Conservation (phyloP, 2,797 vertebrate species). For the Phrynocephalus guinanensis region DNA sequence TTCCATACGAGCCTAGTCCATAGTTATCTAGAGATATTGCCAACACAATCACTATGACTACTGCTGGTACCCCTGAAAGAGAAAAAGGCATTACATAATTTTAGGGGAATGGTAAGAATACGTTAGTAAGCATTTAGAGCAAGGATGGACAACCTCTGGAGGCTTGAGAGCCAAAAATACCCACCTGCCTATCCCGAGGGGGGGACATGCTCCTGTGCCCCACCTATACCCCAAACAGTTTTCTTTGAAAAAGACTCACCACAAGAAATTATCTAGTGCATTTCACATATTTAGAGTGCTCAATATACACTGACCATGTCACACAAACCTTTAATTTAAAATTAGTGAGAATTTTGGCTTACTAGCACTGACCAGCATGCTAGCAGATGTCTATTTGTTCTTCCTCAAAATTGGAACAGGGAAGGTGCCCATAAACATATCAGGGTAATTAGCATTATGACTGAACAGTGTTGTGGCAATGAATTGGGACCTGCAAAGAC, state of each 20-base stretch:
- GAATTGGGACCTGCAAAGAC: no score
- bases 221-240: no score
- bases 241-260: no score
- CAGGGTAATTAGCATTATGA: no score
- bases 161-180: no score
- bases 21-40: slow-evolving; percentile 87
- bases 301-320: background rate
- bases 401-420: background rate
- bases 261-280: background rate
- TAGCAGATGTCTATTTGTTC: background rate
- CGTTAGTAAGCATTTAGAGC: background rate
- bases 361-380: background rate
- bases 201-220: no score
- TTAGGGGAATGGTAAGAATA: slow-evolving; percentile 14
- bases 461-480: no score
- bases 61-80: slow-evolving; percentile 86
- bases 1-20: slow-evolving; percentile 84
- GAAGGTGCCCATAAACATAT: background rate
- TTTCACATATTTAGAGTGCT: background rate
- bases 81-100: slow-evolving; percentile 31
- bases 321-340: background rate
- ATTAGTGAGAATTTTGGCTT: background rate
- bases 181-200: no score
- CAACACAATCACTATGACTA: slow-evolving; percentile 87
- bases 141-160: no score